A percentile compares a stretch with the other conserved stretches of the same genome.
Conservation (phyloP, 2,888 invertebrate genomes). For the Pomacea canaliculata region DNA sequence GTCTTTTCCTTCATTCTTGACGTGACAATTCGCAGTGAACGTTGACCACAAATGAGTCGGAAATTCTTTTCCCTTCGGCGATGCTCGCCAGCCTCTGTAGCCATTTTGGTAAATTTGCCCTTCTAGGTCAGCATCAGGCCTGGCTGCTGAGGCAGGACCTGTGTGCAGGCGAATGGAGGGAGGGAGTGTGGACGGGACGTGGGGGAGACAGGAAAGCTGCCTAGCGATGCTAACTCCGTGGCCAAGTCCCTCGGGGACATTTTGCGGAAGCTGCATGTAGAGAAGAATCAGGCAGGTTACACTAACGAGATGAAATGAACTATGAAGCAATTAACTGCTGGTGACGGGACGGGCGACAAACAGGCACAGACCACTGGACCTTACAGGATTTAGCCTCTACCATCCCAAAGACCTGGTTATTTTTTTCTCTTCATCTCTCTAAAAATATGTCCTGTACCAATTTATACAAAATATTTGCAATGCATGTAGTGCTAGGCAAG, state of each 20-base stretch:
- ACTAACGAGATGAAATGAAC: conserved; percentile 6
- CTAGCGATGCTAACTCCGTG: too few species aligned
- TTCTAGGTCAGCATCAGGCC: too few species aligned
- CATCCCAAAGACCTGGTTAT: not conserved
- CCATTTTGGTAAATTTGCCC: not conserved
- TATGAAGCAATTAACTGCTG: conserved; percentile 13
- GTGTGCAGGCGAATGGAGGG: too few species aligned
- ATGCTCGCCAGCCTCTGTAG: not conserved
- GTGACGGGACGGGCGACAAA: not conserved
- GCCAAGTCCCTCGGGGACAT: too few species aligned
- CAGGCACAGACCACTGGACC: not conserved
- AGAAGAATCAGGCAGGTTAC: not conserved
- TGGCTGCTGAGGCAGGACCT: too few species aligned
- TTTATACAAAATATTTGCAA: too few species aligned
- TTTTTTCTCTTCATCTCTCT: too few species aligned
- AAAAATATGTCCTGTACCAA: too few species aligned
- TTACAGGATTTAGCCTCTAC: not conserved
- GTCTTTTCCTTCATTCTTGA: too few species aligned
- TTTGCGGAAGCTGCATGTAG: conserved; percentile 1
- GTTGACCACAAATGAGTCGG: conserved; percentile 2
- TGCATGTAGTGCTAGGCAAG: too few species aligned
- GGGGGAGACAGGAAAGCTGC: too few species aligned
- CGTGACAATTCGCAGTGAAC: not conserved
- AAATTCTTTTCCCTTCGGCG: conserved; percentile 21
- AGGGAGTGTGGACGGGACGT: too few species aligned